Base-by-base conservation (phyloP, 2,888 invertebrate species). In the Trachelus troglodyta region DNA sequence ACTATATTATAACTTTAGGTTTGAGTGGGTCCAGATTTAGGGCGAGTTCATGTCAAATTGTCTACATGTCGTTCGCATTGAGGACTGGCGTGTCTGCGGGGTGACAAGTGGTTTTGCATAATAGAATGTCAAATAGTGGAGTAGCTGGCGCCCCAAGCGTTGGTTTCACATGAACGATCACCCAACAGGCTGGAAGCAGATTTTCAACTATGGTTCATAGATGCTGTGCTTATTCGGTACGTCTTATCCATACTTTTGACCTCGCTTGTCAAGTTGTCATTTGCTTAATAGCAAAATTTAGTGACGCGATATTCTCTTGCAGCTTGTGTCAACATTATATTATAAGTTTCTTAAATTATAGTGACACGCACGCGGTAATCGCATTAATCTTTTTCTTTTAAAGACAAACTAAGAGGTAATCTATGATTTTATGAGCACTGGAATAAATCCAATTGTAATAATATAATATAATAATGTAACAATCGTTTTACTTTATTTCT, bases 111-210 rank as follows among this genome's bases (percentile, higher is more conserved):
- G 83, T 83, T 88, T 86, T 88, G 87, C 87, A 87, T 87, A 87
- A 87, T 88, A 81, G 84, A 83, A 85, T 83, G 87, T 85, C 83
- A 82, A 87, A 83, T 83, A 85, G 85, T 82, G 79, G 77, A 78
- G 82, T 79, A 79, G 79, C 75, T 77, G 81, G 79, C 81, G 85
- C 85, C 84, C 79, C 69, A 81, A 79, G 82, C 81, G 83, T 87
- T 85, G 85, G 82, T 86, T 80, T 83, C 87, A 85, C 85, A 81
- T 84, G 86, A 88, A 88, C 83, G 84, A 82, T 81, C 83, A 80
- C 83, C 85, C 84, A 87, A 88, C 87, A 87, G 80, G 81, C 84
- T 81, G 86, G 85, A 83, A 88, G 83, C 83, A 81, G 85, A 87
- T 87, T 87, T 85, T 85, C 85, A 78, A 30, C 15, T 31, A 74